Evolutionary conservation across 2,113 vertebrate species (phyloP).

Genomic region (Albula goreensis): DNA sequence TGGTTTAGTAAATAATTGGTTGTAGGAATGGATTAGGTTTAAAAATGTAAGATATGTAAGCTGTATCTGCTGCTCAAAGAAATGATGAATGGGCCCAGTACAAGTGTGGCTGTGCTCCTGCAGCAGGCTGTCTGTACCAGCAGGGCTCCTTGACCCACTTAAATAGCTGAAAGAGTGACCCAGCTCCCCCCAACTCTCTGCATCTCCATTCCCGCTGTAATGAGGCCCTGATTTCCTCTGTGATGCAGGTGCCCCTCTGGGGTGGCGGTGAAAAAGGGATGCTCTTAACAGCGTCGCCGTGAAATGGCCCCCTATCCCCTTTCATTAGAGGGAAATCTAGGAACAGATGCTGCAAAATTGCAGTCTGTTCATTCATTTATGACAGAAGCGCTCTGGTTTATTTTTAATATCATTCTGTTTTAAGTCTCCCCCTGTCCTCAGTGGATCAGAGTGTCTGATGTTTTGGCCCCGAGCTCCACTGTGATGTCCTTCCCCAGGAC

Average conservation of each 20-base stretch:
- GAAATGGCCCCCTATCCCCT: background rate
- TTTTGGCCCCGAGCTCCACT: background rate
- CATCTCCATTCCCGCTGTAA: background rate
- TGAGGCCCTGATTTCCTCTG: slow-evolving; percentile 11
- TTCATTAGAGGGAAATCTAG: background rate
- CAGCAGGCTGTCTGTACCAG: background rate
- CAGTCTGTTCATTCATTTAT: background rate
- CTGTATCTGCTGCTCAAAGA: background rate
- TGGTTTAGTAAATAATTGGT: background rate
- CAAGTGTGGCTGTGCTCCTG: background rate
- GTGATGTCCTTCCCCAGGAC: background rate
- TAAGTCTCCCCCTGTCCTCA: too few species aligned
- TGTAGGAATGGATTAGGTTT: background rate
- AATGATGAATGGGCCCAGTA: background rate
- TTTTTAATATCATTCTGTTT: background rate
- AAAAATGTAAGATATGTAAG: background rate
- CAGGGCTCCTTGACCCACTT: slow-evolving; percentile 32
- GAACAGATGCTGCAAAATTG: background rate
- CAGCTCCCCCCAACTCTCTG: background rate
- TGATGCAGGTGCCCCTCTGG: slow-evolving; percentile 1
- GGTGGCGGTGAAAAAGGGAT: background rate
- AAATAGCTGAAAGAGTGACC: slow-evolving; percentile 21
- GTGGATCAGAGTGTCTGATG: background rate
- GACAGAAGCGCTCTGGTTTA: background rate
- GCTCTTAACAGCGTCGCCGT: background rate